phyloP scores from a whole-genome alignment of 2,113 vertebrate genomes.

The Hypanus sabinus region DNA sequence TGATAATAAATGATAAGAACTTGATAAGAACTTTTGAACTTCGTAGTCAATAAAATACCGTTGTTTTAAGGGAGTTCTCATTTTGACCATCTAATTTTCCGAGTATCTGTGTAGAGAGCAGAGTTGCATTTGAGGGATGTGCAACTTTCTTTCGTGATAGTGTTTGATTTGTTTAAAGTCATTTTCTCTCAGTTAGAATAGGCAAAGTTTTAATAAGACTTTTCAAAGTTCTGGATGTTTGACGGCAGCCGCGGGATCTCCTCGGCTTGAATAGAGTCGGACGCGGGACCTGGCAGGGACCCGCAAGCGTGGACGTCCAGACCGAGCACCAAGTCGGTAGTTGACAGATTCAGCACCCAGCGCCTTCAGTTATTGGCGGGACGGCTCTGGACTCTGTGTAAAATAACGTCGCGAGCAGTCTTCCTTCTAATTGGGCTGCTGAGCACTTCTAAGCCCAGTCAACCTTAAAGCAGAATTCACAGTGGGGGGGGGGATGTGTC shows the following conservation, averaged over 20 bases:
- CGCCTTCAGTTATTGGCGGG: neutral
- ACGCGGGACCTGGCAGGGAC: neutral
- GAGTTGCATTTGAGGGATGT: too few relatives aligned
- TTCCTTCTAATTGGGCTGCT: neutral
- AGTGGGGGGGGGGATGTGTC: too few relatives aligned
- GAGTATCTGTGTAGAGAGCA: neutral
- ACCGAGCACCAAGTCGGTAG: neutral
- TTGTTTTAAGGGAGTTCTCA: neutral
- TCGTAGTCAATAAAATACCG: neutral
- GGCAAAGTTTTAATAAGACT: constrained; percentile 39
- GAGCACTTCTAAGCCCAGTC: neutral
- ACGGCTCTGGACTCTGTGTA: too few relatives aligned
- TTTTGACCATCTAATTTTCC: neutral
- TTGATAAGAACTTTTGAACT: too few relatives aligned
- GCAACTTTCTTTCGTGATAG: too few relatives aligned
- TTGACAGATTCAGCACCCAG: neutral
- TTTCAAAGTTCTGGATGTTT: too few relatives aligned
- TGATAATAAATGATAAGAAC: too few relatives aligned
- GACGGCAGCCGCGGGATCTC: neutral
- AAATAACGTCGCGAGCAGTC: neutral
- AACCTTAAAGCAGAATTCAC: neutral
- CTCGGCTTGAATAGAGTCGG: neutral
- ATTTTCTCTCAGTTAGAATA: constrained; percentile 55
- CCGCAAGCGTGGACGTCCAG: neutral
- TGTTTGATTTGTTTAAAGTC: too few relatives aligned